phyloP scores from a whole-genome alignment of 2,797 vertebrate species.

The Sebastolobus alascanus region DNA sequence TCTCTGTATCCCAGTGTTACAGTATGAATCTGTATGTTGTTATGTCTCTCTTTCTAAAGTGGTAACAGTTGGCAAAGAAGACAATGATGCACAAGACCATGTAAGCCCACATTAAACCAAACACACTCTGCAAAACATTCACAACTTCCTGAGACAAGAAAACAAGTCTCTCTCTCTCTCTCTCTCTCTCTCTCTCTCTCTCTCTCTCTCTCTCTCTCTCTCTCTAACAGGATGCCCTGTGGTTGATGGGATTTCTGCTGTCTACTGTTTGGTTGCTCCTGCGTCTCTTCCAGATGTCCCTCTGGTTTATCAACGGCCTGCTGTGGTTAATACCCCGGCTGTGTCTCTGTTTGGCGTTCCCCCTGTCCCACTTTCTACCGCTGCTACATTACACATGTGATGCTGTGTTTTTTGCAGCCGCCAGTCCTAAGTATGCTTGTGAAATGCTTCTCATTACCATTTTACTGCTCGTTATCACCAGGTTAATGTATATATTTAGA shows the following conservation, averaged over 20 bases:
- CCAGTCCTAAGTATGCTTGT: not conserved
- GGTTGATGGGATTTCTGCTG: not conserved
- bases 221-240: no score
- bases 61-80: not conserved
- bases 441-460: not conserved
- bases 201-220: not conserved
- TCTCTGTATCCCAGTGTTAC: not conserved
- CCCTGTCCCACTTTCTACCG: not conserved
- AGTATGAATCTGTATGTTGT: not conserved
- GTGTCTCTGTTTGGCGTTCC: not conserved
- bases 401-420: not conserved
- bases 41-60: not conserved
- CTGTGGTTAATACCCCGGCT: slow-evolving; percentile 5
- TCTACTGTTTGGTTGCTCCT: slow-evolving; percentile 21
- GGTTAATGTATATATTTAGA: no score
- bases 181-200: not conserved
- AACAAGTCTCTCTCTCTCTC: not conserved
- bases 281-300: slow-evolving; percentile 9
- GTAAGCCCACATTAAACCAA: not conserved
- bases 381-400: slow-evolving; percentile 7
- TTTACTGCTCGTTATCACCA: not conserved
- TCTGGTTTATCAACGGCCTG: slow-evolving; percentile 11
- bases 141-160: not conserved
- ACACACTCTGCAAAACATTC: not conserved
- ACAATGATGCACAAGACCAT: not conserved